Base-by-base conservation (phyloP, 2,888 invertebrate genomes). In the Eudasyphora cyanicolor region DNA sequence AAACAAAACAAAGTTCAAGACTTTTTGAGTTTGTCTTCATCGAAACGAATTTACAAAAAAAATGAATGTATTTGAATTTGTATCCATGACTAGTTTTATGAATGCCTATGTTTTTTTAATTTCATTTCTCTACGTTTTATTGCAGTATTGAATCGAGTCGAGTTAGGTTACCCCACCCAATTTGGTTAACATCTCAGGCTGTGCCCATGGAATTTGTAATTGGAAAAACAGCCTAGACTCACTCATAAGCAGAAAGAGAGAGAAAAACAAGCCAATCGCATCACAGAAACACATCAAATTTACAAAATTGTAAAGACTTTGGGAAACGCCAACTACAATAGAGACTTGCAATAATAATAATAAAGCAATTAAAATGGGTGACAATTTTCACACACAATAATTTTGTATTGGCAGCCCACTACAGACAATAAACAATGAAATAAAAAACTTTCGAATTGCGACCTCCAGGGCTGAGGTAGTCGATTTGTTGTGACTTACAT, bases 201-300 rank as follows among this genome's bases (percentile, higher is more conserved):
- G 64, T 64, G 64, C 38, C 64, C 64, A n/a, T 64, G 64, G 64
- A 64, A 64, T 64, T 35, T 19, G 1, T 35, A 64, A 64, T 64
- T 60, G 57, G 57, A n/a, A 29, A 60, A 60, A 29, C 10, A 54
- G 17, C 19, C n/a, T n/a, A n/a, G n/a, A n/a, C n/a, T n/a, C n/a
- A n/a, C n/a, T 5, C 51, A 54, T 24, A 29, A 54, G 12, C 21
- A 10, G n/a, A 57, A 57, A 24, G 21, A 60, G n/a, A 60, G n/a
- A 14, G n/a, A 38, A n/a, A n/a, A 45, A 45, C n/a, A n/a, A 32
- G 32, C 32, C 5, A n/a, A 32, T 4, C 32, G 32, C n/a, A 12
- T 2, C 45, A 45, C n/a, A n/a, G n/a, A 45, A 45, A 45, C 14
- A 32, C 32, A 32, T 32, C 14, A 45, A 6, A 38, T 12, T 7